A percentile compares a stretch with the other conserved stretches of the same genome.
phyloP scores from a whole-genome alignment of 2,888 invertebrate genomes.

The Drosophila paramelanica region DNA sequence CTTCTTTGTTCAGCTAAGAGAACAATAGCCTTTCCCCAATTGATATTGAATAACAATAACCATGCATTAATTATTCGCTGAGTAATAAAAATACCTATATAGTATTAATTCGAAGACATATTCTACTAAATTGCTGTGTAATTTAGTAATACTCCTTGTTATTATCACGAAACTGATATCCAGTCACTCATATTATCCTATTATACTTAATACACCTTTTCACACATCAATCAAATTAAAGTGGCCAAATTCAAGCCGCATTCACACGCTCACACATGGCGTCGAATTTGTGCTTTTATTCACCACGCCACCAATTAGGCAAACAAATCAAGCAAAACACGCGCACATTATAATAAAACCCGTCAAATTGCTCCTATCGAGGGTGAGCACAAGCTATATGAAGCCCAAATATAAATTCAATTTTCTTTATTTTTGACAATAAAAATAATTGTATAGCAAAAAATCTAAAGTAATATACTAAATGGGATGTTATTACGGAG shows the following conservation, averaged over 20 bases:
- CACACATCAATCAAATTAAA: constrained; percentile 57
- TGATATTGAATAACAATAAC: neutral
- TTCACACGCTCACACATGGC: neutral
- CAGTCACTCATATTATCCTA: constrained; percentile 3
- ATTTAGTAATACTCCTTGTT: neutral
- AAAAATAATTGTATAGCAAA: too few relatives aligned
- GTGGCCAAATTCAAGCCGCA: constrained; percentile 32
- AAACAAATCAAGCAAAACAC: constrained; percentile 52
- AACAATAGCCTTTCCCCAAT: neutral
- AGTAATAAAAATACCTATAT: too few relatives aligned
- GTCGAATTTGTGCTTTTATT: constrained; percentile 3
- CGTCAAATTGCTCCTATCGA: neutral
- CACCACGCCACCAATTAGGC: constrained; percentile 32
- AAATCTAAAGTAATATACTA: too few relatives aligned
- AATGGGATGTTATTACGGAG: too few relatives aligned
- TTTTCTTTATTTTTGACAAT: too few relatives aligned
- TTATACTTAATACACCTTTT: constrained; percentile 38
- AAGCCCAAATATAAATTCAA: too few relatives aligned
- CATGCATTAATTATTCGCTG: too few relatives aligned
- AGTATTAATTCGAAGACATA: neutral
- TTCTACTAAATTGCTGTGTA: neutral
- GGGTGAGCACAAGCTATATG: neutral
- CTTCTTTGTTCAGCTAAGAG: too few relatives aligned
- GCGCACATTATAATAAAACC: constrained; percentile 24
- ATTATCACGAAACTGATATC: constrained; percentile 7